Base-by-base conservation (phyloP, 2,888 invertebrate genomes). In the Nymphalis urticae region DNA sequence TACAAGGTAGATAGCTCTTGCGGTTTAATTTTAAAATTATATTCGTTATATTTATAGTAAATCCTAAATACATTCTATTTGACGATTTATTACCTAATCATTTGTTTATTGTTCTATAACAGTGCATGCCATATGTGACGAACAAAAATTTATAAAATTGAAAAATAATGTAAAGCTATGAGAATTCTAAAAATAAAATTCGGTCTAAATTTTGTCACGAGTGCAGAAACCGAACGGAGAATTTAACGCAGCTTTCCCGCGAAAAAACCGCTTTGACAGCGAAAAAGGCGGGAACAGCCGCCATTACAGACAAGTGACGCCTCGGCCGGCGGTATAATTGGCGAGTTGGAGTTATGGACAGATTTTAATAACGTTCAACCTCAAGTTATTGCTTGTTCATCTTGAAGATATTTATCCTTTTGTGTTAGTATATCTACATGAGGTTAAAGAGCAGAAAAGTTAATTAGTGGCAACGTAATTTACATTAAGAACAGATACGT, bases 291-390 rank as follows among this genome's bases (percentile, higher is more conserved):
- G 90, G 88, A 89, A 84, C 83, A 80, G 82, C 77, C 79, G 92
- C 93, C 94, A 94, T 94, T 94, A 93, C 91, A 85, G 86, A 86
- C 94, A 94, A 94, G 94, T 94, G 94, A 94, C 94, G 94, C 94
- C 84, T 76, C 77, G 82, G 75, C 81, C 80, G 75, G 78, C 80
- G 75, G 77, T 77, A 83, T 87, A 87, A 87, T 87, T 87, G 87
- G 83, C 76, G 77, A 75, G 76, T 76, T 75, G 75, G 82, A 85
- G 83, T 82, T 87, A 86, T 83, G 85, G 83, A 83, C 83, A 82
- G 84, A 82, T 78, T 79, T 82, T 83, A 84, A 82, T 83, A 83
- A 83, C 80, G 76, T 74, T 73, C 73, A 76, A 73, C 77, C 77
- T 72, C 74, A 77, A 82, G 76, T 80, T 83, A 83, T 77, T 77